phyloP scores from a whole-genome alignment of 2,888 invertebrate genomes.

The Deilephila porcellus region DNA sequence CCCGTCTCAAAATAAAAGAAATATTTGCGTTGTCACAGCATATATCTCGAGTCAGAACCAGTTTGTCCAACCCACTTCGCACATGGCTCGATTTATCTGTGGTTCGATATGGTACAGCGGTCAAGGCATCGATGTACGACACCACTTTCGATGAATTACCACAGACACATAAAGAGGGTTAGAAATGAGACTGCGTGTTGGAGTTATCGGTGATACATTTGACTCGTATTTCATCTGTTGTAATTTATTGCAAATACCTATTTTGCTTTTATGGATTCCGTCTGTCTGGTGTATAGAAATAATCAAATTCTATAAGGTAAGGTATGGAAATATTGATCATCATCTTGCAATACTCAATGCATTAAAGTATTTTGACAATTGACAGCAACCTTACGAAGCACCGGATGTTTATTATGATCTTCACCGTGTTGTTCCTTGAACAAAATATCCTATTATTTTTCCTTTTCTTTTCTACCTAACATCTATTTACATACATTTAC shows the following conservation, averaged over 20 bases:
- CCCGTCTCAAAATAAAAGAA: constrained; percentile 17
- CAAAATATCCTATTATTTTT: too few species aligned
- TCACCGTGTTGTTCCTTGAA: too few species aligned
- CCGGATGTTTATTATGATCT: too few species aligned
- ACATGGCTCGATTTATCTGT: constrained; percentile 35
- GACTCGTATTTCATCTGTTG: not conserved
- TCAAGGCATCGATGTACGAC: constrained; percentile 49
- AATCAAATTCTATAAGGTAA: too few species aligned
- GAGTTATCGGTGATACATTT: not conserved
- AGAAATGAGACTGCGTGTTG: constrained; percentile 11
- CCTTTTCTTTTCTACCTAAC: too few species aligned
- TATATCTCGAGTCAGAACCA: constrained; percentile 29
- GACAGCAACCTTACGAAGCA: too few species aligned
- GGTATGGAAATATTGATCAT: too few species aligned
- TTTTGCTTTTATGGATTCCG: too few species aligned
- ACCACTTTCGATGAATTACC: constrained; percentile 29
- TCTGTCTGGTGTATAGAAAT: too few species aligned
- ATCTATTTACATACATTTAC: too few species aligned
- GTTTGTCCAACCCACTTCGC: constrained; percentile 29
- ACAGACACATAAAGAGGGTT: not conserved
- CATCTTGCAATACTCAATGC: too few species aligned
- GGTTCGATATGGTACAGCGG: constrained; percentile 49
- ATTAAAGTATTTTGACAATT: too few species aligned
- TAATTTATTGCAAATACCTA: not conserved
- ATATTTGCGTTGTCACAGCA: constrained; percentile 28